phyloP scores from a whole-genome alignment of 2,113 vertebrate genomes.

The Aptenodytes patagonicus region DNA sequence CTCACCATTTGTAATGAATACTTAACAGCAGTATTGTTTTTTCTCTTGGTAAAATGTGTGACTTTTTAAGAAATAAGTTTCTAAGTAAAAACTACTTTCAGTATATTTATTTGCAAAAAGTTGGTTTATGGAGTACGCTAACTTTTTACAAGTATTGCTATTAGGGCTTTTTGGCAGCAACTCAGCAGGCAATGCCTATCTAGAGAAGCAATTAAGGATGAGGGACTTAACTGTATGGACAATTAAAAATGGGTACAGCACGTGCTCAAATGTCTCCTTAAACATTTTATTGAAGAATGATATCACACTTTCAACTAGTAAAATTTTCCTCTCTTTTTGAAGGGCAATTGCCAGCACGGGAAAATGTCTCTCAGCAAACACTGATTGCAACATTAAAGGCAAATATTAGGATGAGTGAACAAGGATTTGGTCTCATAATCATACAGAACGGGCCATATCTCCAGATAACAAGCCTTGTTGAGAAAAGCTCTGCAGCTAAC shows the following conservation, averaged over 20 bases:
- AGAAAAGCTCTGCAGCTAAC: slow-evolving; percentile 47
- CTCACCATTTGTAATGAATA: neutral
- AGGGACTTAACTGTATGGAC: neutral
- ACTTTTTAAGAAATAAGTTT: neutral
- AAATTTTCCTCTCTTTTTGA: slow-evolving; percentile 15
- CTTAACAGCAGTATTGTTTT: neutral
- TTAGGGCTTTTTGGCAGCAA: neutral
- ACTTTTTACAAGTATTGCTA: neutral
- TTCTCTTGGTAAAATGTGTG: neutral
- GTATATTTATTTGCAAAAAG: neutral
- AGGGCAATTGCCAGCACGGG: neutral
- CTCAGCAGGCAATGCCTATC: neutral
- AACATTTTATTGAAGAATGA: neutral
- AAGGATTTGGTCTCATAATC: slow-evolving; percentile 55
- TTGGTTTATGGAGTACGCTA: neutral
- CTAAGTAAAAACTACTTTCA: neutral
- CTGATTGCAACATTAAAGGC: slow-evolving; percentile 30
- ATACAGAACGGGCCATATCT: slow-evolving; percentile 53
- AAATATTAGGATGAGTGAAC: slow-evolving; percentile 24
- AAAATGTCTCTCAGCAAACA: neutral
- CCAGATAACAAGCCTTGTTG: slow-evolving; percentile 50
- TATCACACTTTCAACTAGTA: neutral
- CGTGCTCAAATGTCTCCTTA: neutral
- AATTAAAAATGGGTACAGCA: neutral
- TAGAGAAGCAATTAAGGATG: neutral